Conservation (phyloP, 2,888 invertebrate species). For the Neria commutata region DNA sequence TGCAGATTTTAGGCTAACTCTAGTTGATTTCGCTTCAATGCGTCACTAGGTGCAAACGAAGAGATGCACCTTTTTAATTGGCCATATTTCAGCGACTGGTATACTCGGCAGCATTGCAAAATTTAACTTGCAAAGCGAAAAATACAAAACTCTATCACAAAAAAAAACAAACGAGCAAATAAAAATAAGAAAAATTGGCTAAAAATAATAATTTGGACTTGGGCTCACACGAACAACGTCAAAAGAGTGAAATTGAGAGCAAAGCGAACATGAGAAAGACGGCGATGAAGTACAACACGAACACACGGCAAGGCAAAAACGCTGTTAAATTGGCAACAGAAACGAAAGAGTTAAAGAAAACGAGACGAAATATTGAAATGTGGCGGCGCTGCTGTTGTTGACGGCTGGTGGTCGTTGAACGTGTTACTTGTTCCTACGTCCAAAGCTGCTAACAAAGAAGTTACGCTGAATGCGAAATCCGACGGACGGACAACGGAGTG, state of each 20-base stretch:
- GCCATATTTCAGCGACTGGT: too few relatives aligned
- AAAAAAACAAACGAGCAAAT: constrained; percentile 21
- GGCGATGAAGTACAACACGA: neutral
- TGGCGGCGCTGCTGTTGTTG: neutral
- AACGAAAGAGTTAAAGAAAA: neutral
- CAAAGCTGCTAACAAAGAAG: neutral
- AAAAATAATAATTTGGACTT: too few relatives aligned
- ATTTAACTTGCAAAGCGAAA: neutral
- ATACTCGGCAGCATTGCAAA: too few relatives aligned
- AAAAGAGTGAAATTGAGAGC: too few relatives aligned
- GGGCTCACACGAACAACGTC: too few relatives aligned
- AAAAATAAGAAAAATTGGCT: constrained; percentile 17
- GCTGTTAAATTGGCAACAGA: neutral
- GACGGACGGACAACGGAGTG: neutral
- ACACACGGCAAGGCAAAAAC: neutral
- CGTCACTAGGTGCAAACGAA: too few relatives aligned
- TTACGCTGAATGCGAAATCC: neutral
- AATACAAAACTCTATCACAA: constrained; percentile 7
- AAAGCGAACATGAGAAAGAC: neutral
- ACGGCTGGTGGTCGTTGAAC: constrained; percentile 10
- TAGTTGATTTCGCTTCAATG: too few relatives aligned
- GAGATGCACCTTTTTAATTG: too few relatives aligned
- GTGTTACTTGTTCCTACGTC: neutral
- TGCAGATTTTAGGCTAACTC: too few relatives aligned
- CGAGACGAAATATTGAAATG: constrained; percentile 13